phyloP scores from a whole-genome alignment of 2,797 vertebrate genomes.

The Sebastolobus alascanus region DNA sequence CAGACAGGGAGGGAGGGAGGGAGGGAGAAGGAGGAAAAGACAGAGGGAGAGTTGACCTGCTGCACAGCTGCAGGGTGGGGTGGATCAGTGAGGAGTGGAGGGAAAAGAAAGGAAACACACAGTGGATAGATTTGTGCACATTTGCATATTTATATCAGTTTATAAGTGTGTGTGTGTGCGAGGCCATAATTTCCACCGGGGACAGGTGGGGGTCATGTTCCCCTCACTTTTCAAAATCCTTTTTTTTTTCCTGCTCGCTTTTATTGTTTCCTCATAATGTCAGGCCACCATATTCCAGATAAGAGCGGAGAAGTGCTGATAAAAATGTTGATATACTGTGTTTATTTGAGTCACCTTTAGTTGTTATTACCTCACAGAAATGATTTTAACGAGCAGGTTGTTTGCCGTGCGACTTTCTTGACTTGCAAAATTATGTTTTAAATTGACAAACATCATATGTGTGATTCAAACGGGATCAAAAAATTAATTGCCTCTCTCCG shows the following conservation, averaged over 20 bases:
- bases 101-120: conserved; percentile 45
- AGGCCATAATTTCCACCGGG: not conserved
- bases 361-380: not conserved
- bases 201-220: not conserved
- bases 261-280: conserved; percentile 9
- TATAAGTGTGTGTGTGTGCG: not conserved
- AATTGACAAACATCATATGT: too few species aligned
- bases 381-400: not conserved
- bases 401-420: too few species aligned
- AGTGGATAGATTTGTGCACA: conserved; percentile 20
- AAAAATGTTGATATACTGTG: not conserved
- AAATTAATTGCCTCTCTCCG: too few species aligned
- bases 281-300: not conserved
- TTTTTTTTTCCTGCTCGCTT: not conserved
- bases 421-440: too few species aligned
- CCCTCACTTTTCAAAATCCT: not conserved
- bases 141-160: conserved; percentile 45
- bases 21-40: conserved; percentile 8
- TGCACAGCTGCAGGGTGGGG: conserved; percentile 79
- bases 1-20: conserved; percentile 27
- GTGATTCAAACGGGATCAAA: too few species aligned
- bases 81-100: conserved; percentile 39
- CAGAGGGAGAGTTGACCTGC: conserved; percentile 57
- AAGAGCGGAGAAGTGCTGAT: conserved; percentile 9
- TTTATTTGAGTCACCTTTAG: not conserved